A percentile compares a stretch with the other conserved stretches of the same genome.
These are phyloP conservation scores for Cyanocitta stelleri DNA, from an alignment of 2,113 vertebrate species.

Conservation along the genomic window DNA sequence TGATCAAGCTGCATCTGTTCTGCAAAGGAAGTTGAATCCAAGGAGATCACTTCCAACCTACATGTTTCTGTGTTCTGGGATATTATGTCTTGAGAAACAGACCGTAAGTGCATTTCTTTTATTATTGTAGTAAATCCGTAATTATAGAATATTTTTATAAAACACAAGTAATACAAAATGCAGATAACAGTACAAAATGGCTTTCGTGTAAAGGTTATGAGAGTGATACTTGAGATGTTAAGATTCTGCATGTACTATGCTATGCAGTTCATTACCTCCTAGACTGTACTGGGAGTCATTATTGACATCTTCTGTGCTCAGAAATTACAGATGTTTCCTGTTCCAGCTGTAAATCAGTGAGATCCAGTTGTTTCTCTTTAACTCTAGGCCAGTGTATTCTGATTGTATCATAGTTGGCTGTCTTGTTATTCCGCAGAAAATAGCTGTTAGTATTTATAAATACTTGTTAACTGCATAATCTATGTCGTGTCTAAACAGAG, in stretches of 20 bases:
- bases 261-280: not conserved
- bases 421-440: constrained; percentile 1
- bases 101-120: not conserved
- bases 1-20: not conserved
- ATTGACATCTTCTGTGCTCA: not conserved
- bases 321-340: constrained; percentile 59
- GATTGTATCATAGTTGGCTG: constrained; percentile 41
- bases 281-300: not conserved
- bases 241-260: not conserved
- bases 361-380: constrained; percentile 18
- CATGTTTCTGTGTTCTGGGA: not conserved
- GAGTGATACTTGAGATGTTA: not conserved
- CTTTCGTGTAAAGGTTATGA: not conserved
- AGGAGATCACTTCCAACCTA: not conserved
- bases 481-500: not conserved
- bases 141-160: not conserved
- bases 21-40: not conserved
- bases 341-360: constrained; percentile 38
- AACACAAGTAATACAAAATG: not conserved
- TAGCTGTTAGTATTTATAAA: constrained; percentile 32
- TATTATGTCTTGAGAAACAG: not conserved
- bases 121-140: not conserved
- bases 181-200: not conserved
- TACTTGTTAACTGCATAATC: constrained; percentile 7
- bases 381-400: not conserved